A percentile compares a stretch with the other conserved stretches of the same genome.
phyloP scores from a whole-genome alignment of 2,797 vertebrate species.

The Heliangelus exortis region DNA sequence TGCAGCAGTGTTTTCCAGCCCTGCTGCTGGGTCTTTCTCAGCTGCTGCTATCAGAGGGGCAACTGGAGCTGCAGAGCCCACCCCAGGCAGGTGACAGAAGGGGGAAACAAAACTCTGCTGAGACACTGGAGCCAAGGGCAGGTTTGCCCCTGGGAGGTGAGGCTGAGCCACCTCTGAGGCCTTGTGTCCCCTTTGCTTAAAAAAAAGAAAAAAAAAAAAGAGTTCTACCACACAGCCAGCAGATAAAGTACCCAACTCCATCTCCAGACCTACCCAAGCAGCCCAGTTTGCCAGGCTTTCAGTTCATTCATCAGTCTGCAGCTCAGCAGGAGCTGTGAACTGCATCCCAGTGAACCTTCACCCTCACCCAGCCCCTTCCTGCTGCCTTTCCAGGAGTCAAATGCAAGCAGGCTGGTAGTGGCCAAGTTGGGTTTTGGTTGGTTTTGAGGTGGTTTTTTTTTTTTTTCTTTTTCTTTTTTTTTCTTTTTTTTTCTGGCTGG shows the following conservation, averaged over 20 bases:
- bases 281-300: not conserved
- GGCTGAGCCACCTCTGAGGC: not conserved
- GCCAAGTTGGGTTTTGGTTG: no score
- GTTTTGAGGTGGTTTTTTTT: no score
- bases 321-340: not conserved
- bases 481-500: slow-evolving; percentile 18
- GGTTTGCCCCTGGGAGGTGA: not conserved
- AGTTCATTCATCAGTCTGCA: not conserved
- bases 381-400: not conserved
- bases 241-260: not conserved
- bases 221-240: not conserved
- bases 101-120: not conserved
- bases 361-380: not conserved
- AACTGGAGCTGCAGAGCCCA: not conserved
- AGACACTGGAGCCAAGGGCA: accelerated
- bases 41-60: not conserved
- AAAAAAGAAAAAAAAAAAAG: no score
- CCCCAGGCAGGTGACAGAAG: not conserved
- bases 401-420: slow-evolving; percentile 1
- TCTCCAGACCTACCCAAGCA: not conserved
- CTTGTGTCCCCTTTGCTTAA: not conserved
- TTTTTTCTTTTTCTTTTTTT: no score
- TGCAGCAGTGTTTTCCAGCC: not conserved
- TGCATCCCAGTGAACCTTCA: slow-evolving; percentile 44
- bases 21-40: not conserved